These are phyloP conservation scores for Trypoxylus dichotomus DNA, from an alignment of 1,140 invertebrate genomes.

Conservation along the genomic window DNA sequence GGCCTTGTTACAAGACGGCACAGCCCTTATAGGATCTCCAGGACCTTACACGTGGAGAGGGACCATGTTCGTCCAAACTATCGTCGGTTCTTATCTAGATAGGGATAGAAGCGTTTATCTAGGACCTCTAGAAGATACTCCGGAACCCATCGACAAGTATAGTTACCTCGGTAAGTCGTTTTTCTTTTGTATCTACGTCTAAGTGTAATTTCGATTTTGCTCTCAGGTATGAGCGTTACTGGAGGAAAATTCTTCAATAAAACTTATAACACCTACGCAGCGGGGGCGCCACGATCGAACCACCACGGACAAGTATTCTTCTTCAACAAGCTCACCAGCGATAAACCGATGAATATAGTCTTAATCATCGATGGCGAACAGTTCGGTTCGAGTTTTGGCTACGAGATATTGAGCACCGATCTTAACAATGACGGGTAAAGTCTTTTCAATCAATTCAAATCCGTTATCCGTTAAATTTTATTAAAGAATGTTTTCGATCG, in stretches of 20 bases:
- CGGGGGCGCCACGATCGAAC: conserved; percentile 83
- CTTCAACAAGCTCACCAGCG: conserved; percentile 64
- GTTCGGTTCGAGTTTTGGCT: conserved; percentile 87
- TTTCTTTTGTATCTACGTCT: not conserved
- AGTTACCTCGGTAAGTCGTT: conserved; percentile 75
- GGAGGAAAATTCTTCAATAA: conserved; percentile 75
- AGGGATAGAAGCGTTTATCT: conserved; percentile 80
- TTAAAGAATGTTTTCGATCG: not conserved
- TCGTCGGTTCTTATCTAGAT: conserved; percentile 72
- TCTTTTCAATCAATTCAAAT: conserved; percentile 13
- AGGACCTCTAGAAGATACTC: conserved; percentile 67
- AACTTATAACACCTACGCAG: conserved; percentile 68
- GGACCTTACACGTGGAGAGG: conserved; percentile 88
- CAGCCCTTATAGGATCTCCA: conserved; percentile 80
- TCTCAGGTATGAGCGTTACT: conserved; percentile 82
- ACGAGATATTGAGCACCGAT: conserved; percentile 81
- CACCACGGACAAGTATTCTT: conserved; percentile 85
- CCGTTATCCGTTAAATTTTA: not conserved
- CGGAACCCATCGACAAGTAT: conserved; percentile 82
- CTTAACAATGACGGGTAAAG: conserved; percentile 82
- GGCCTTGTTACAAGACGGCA: conserved; percentile 75
- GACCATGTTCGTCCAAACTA: conserved; percentile 78
- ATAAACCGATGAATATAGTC: conserved; percentile 62
- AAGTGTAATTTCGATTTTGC: not conserved
- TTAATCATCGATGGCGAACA: conserved; percentile 78